Evolutionary conservation across 2,888 invertebrate species (phyloP).

Genomic region (Coleophora flavipennella): DNA sequence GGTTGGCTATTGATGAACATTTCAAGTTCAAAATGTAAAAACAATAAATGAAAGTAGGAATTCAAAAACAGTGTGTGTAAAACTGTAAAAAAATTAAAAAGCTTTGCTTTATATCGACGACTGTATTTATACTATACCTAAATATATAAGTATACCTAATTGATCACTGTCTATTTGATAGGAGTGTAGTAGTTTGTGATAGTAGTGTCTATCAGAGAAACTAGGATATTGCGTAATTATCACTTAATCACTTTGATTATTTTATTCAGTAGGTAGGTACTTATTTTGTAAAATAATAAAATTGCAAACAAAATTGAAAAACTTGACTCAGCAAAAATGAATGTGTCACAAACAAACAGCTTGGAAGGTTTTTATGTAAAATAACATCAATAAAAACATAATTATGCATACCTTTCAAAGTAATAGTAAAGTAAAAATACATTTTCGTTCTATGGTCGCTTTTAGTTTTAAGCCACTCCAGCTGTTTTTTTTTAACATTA

Average conservation of each 20-base stretch:
- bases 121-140: constrained; percentile 37
- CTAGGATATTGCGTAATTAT: background rate
- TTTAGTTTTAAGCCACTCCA: no score
- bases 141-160: constrained; percentile 33
- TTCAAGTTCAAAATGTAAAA: constrained; percentile 15
- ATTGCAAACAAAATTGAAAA: no score
- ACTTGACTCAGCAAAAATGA: no score
- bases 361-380: no score
- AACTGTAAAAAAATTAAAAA: constrained; percentile 37
- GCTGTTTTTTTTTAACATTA: no score
- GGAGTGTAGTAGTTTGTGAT: constrained; percentile 67
- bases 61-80: constrained; percentile 40
- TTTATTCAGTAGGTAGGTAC: no score
- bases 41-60: constrained; percentile 30
- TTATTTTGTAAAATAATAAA: no score
- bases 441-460: no score
- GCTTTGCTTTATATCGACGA: constrained; percentile 64
- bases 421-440: no score
- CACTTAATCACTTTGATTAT: constrained; percentile 2
- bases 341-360: no score
- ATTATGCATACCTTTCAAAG: no score
- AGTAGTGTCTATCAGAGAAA: constrained; percentile 29
- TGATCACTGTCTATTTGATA: constrained; percentile 53
- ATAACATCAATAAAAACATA: no score
- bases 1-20: background rate